A percentile compares a stretch with the other conserved stretches of the same genome.
Conservation (phyloP, 2,888 invertebrate species). For the Rhingia rostrata region DNA sequence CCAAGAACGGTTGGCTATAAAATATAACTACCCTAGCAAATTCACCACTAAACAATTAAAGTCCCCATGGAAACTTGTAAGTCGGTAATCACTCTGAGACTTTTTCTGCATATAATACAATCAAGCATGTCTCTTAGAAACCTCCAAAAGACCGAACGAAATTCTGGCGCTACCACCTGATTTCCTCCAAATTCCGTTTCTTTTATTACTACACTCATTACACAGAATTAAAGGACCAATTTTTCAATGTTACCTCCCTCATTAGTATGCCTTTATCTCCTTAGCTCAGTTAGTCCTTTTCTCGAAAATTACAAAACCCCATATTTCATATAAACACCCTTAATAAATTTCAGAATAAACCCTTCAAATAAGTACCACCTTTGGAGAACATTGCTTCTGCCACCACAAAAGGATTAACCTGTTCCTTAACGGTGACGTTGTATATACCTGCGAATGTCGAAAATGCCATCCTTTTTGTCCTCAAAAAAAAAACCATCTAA, state of each 20-base stretch:
- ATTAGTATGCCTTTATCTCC: neutral
- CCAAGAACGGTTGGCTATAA: no score
- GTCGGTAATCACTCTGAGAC: no score
- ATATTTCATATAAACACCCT: constrained; percentile 45
- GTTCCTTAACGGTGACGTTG: constrained; percentile 53
- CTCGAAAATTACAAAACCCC: neutral
- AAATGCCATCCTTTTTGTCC: constrained; percentile 26
- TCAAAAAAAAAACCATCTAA: constrained; percentile 23
- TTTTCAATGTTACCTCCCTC: neutral
- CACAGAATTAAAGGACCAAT: no score
- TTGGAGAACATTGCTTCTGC: constrained; percentile 17
- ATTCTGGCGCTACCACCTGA: no score
- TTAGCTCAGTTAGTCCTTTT: neutral
- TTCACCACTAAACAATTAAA: no score
- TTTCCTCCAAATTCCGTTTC: no score
- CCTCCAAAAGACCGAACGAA: no score
- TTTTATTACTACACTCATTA: no score
- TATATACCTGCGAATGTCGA: constrained; percentile 24
- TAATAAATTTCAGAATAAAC: constrained; percentile 64
- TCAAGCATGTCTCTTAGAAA: no score
- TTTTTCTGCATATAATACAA: no score
- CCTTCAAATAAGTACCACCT: constrained; percentile 58
- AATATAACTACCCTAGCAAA: no score
- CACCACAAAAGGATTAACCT: constrained; percentile 61
- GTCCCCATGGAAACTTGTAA: no score